Conservation (phyloP, 2,113 vertebrate genomes). For the Felis chaus region DNA sequence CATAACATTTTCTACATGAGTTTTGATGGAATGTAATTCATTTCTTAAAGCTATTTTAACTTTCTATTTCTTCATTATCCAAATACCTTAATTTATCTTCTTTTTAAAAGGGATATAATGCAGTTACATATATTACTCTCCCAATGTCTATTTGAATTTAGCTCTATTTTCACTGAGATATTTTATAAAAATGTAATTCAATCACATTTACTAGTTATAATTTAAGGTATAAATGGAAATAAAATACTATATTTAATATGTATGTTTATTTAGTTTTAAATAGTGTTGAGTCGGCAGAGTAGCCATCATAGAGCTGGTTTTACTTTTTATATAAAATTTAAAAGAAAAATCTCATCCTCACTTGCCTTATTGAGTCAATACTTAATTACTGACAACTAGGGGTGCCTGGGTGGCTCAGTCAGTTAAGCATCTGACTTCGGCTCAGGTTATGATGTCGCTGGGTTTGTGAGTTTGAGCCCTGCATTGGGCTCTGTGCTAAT, state of each 20-base stretch:
- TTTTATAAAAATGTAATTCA: neutral
- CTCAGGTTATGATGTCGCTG: too few relatives aligned
- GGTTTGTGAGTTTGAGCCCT: too few relatives aligned
- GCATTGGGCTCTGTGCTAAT: too few relatives aligned
- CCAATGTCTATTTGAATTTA: neutral
- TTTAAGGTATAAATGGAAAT: neutral
- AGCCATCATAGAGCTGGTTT: neutral
- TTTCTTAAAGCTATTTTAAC: neutral
- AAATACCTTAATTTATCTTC: neutral
- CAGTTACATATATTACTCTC: neutral
- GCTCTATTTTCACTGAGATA: neutral
- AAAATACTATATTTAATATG: neutral
- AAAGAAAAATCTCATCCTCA: neutral
- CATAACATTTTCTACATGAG: neutral
- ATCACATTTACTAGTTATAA: neutral
- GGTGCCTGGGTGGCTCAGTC: too few relatives aligned
- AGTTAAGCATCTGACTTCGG: too few relatives aligned
- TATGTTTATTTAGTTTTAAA: neutral
- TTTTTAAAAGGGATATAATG: neutral
- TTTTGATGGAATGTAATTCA: neutral
- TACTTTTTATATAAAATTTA: neutral
- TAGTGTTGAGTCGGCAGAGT: neutral
- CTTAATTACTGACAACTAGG: neutral
- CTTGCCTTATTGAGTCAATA: neutral
- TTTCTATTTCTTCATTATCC: neutral